Base-by-base conservation (phyloP, 2,113 vertebrate species). In the Pseudopipra pipra region DNA sequence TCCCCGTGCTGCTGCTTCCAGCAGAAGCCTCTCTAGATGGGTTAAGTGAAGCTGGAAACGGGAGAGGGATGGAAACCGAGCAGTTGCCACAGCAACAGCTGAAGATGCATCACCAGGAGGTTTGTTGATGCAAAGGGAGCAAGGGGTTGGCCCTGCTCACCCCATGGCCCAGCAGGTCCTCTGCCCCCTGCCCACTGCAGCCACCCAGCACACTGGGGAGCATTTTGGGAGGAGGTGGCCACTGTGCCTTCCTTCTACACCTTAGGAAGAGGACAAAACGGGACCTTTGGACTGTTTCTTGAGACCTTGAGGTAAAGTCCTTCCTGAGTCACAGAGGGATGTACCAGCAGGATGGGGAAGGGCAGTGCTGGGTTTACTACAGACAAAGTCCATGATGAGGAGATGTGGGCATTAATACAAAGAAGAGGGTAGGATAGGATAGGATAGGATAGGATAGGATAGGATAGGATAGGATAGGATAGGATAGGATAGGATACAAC, bases 1-100 rank as follows among this genome's bases (percentile, higher is more conserved):
- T 80, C 46, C 39, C 52, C 0, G 0, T 12, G 68, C 56, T 8
- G 37, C 54, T 39, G 72, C 44, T 88, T 49, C 46, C 73, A 72
- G 72, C n/a, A 90, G 83, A 71, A 2, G 8, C 37, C 67, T 89
- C 91, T 86, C 82, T 12, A 18, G 67, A 41, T 52, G 1, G 88
- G 74, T 89, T 78, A 49, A 75, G 39, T 19, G 27, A 83, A 41
- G 54, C 82, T 72, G 87, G 92, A 41, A 82, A 79, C 9, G 16
- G 30, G 54, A 93, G 52, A 1, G 2, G 74, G 58, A 94, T 62
- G 62, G 56, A 95, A 91, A 72, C 10, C 0, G 20, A 92, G 76
- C 54, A 41, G 93, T 96, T 96, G 70, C 92, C 92, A 95, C 90
- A 94, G 93, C 90, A 96, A 97, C 92, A 27, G 52, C 24, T 92